Conservation (phyloP, 2,113 vertebrate genomes). For the Lampris incognitus region DNA sequence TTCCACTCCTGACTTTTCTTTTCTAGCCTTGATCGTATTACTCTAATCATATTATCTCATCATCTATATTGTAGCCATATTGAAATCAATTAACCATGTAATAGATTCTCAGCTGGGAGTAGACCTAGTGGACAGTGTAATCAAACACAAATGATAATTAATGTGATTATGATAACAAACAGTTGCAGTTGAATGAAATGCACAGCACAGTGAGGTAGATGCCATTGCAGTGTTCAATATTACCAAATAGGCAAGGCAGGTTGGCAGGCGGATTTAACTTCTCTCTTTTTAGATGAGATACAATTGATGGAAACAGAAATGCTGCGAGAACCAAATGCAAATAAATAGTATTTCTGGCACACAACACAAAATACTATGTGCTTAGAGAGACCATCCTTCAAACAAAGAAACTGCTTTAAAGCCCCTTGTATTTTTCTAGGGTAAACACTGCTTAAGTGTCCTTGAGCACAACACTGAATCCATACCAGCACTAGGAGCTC, state of each 20-base stretch:
- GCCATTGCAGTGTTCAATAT: too few relatives aligned
- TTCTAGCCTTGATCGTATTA: background rate
- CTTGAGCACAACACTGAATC: too few relatives aligned
- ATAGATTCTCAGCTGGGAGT: background rate
- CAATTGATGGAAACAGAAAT: background rate
- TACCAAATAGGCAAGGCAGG: background rate
- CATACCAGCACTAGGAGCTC: too few relatives aligned
- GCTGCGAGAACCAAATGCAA: too few relatives aligned
- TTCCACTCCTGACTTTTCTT: background rate
- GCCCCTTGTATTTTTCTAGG: too few relatives aligned
- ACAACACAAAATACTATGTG: too few relatives aligned
- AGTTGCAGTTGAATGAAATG: background rate
- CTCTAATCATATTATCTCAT: background rate
- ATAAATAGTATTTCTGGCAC: too few relatives aligned
- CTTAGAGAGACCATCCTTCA: too few relatives aligned
- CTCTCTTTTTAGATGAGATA: too few relatives aligned
- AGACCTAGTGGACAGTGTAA: background rate
- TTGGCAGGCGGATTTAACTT: background rate
- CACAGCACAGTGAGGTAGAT: background rate
- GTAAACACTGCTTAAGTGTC: too few relatives aligned
- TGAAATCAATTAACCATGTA: background rate
- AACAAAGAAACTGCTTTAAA: too few relatives aligned
- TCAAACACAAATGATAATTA: background rate
- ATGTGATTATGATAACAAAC: constrained; percentile 2
- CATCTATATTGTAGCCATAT: background rate